These are phyloP conservation scores for Macrosiphum euphorbiae DNA, from an alignment of 2,888 invertebrate species.

Conservation along the genomic window DNA sequence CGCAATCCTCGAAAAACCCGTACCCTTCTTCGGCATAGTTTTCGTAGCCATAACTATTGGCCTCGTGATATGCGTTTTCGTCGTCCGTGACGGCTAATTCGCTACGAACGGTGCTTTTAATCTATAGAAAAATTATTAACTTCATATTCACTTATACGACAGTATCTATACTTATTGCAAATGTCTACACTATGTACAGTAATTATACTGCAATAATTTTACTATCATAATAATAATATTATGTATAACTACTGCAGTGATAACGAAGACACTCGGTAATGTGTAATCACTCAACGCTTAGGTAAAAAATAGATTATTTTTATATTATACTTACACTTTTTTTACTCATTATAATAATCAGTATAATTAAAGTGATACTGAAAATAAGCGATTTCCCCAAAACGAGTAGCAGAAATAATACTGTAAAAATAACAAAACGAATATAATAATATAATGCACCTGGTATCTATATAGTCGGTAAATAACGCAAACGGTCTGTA, in stretches of 20 bases:
- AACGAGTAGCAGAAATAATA: neutral
- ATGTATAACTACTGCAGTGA: neutral
- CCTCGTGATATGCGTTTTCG: neutral
- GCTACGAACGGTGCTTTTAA: neutral
- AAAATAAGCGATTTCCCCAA: neutral
- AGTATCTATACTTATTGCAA: neutral
- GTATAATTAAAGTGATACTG: neutral
- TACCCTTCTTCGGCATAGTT: neutral
- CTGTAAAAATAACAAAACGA: neutral
- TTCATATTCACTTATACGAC: neutral
- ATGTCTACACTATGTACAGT: neutral
- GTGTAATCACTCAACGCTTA: neutral
- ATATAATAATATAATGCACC: neutral
- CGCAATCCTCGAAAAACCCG: neutral
- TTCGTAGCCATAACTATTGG: neutral
- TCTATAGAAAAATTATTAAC: neutral
- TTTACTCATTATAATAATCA: neutral
- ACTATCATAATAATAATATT: neutral
- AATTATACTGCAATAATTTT: neutral
- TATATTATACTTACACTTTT: neutral
- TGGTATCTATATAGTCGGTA: neutral
- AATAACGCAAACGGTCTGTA: neutral
- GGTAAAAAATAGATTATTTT: neutral
- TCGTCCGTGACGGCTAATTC: neutral
- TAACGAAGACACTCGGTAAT: neutral